Evolutionary conservation across 1,140 invertebrate species (phyloP).

Genomic region (Octopus bimaculoides): DNA sequence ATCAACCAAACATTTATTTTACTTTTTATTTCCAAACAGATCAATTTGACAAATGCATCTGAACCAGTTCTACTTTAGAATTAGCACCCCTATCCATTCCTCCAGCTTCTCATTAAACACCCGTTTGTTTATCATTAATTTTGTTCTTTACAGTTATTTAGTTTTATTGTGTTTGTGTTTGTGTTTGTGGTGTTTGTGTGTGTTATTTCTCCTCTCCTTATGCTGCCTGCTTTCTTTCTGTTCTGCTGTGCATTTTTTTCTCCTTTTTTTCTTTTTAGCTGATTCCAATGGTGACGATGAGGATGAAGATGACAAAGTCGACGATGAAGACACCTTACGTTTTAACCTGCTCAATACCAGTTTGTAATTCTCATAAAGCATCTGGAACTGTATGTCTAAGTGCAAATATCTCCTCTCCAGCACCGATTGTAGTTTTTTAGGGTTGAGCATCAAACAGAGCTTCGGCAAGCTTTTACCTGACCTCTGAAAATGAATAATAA

Average conservation of each 20-base stretch:
- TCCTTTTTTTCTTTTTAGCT: not conserved
- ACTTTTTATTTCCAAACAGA: too few species aligned
- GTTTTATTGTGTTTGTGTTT: too few species aligned
- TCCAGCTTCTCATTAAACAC: too few species aligned
- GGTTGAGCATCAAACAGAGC: constrained; percentile 20
- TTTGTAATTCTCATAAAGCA: constrained; percentile 20
- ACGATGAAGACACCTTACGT: constrained; percentile 32
- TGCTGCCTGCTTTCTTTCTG: not conserved
- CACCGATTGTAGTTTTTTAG: constrained; percentile 23
- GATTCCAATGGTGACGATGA: constrained; percentile 13
- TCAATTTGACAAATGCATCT: too few species aligned
- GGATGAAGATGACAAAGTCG: constrained; percentile 7
- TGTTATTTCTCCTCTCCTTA: not conserved
- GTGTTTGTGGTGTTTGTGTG: too few species aligned
- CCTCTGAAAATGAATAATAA: constrained; percentile 7
- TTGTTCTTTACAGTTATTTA: too few species aligned
- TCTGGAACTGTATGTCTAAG: constrained; percentile 27
- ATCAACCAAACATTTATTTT: too few species aligned
- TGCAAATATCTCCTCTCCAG: constrained; percentile 24
- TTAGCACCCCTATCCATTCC: too few species aligned
- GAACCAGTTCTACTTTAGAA: too few species aligned
- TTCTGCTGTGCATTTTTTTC: not conserved
- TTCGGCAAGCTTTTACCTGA: constrained; percentile 1
- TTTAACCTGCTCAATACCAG: constrained; percentile 26
- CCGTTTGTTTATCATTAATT: too few species aligned